Conservation (phyloP, 1,140 invertebrate genomes). For the Nasonia giraulti region DNA sequence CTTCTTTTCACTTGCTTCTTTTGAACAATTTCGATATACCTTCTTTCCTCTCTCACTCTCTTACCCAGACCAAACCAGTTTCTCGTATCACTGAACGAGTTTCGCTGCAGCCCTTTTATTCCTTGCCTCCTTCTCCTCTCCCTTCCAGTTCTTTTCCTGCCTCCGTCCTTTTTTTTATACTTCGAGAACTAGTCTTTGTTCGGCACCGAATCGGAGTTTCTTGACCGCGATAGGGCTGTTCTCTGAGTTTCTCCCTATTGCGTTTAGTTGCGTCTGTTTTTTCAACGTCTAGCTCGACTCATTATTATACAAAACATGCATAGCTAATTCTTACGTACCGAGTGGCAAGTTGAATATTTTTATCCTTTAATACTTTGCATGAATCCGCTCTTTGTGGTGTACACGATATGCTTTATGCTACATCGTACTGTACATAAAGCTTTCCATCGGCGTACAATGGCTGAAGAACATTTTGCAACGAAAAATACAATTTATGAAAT, state of each 20-base stretch:
- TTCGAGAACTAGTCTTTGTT: slow-evolving; percentile 14
- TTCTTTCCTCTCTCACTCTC: neutral
- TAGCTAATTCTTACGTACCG: neutral
- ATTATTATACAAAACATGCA: neutral
- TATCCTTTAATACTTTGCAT: no score
- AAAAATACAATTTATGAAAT: no score
- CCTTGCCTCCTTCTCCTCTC: neutral
- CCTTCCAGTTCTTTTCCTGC: neutral
- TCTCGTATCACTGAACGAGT: slow-evolving; percentile 10
- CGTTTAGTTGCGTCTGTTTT: neutral
- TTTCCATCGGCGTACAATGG: no score
- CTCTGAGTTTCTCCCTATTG: neutral
- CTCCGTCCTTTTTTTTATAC: neutral
- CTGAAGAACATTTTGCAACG: no score
- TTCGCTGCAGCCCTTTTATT: neutral
- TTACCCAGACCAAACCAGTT: slow-evolving; percentile 6
- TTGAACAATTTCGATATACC: slow-evolving; percentile 11
- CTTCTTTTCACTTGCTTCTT: slow-evolving; percentile 8
- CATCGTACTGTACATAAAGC: no score
- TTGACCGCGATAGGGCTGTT: neutral
- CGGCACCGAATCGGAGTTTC: neutral
- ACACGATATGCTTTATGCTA: no score
- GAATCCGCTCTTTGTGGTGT: no score
- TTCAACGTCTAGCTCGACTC: neutral
- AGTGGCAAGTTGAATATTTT: no score